Conservation (phyloP, 2,888 invertebrate species). For the Meliscaeva auricollis region DNA sequence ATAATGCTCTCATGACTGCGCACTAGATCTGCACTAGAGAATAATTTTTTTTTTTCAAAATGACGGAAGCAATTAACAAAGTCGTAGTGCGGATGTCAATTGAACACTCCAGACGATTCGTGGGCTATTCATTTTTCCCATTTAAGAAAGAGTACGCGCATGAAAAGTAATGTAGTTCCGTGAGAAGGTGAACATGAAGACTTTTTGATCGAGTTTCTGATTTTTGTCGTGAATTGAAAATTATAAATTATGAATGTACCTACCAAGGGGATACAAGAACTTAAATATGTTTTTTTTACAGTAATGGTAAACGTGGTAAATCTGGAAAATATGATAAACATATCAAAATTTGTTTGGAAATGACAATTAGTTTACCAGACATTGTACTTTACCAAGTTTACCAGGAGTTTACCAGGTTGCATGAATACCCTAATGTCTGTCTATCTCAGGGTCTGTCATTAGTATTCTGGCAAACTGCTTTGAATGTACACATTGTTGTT, state of each 20-base stretch:
- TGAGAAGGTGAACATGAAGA: neutral
- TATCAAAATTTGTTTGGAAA: too few species aligned
- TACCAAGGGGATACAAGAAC: neutral
- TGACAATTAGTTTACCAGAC: too few species aligned
- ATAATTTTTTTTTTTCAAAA: conserved; percentile 66
- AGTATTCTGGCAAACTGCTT: too few species aligned
- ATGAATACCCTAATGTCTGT: too few species aligned
- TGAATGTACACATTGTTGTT: too few species aligned
- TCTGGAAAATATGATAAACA: too few species aligned
- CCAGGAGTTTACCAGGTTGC: too few species aligned
- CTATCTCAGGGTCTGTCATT: too few species aligned
- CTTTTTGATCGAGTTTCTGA: neutral
- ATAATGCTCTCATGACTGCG: conserved; percentile 39
- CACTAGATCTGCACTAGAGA: conserved; percentile 51
- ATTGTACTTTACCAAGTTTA: too few species aligned
- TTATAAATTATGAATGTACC: neutral
- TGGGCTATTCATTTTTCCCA: conserved; percentile 52
- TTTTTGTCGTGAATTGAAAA: conserved; percentile 14
- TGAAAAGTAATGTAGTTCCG: conserved; percentile 1
- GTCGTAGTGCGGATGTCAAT: conserved; percentile 66
- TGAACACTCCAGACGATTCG: conserved; percentile 59
- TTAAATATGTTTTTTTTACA: too few species aligned
- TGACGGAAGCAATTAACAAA: conserved; percentile 73
- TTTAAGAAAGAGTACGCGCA: neutral
- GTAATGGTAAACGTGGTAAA: too few species aligned